Base-by-base conservation (phyloP, 2,113 vertebrate species). In the Pollimyrus isidori region DNA sequence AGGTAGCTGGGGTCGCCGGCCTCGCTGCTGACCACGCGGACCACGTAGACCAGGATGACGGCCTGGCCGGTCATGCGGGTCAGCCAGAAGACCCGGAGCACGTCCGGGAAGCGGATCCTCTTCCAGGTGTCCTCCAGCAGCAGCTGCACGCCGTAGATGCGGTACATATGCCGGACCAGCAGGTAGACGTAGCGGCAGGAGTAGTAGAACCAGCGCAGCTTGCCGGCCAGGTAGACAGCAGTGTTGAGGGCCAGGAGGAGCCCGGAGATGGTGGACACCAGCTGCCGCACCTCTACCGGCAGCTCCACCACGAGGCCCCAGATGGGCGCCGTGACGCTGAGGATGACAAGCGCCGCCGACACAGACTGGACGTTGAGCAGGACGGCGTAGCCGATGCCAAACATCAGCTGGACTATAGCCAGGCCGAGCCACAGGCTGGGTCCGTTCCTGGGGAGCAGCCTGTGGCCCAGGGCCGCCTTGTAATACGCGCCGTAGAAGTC, bases 91-190 rank as follows among this genome's bases (percentile, higher is more conserved):
- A 98, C 96, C 35, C 98, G 95, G 83, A 99, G 94, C 26, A 99
- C 97, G 0, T 97, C 97, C 1, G 98, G 97, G 91, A 99, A 98
- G 0, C 97, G 93, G 90, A 99, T 98, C 93, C 98, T 97, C 93
- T 98, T 99, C 98, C 98, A 99, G 0, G 98, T 99, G 93, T 99
- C 98, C 93, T 99, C 98, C 90, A 99, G 95, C 90, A 99, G 90
- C 13, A 99, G 93, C 95, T 99, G 98, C 69, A 99, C 95, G 88
- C 98, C 98, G 7, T 99, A 99, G 94, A 97, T 98, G 89, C 97
- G 95, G 93, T 99, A 99, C 98, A 99, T 99, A 94, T 99, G 98
- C 69, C 98, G 96, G 50, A 99, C 93, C 39, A 99, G 96, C 92
- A 99, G 96, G 92, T 97, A 98, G 65, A 99, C 98, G 4, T 99